Percentiles rank a stretch among this genome's conserved stretches.
Evolutionary conservation across 37 sponge, comb jelly and placozoan species (phyloP).

Genomic region (Petrosia ficiformis): DNA sequence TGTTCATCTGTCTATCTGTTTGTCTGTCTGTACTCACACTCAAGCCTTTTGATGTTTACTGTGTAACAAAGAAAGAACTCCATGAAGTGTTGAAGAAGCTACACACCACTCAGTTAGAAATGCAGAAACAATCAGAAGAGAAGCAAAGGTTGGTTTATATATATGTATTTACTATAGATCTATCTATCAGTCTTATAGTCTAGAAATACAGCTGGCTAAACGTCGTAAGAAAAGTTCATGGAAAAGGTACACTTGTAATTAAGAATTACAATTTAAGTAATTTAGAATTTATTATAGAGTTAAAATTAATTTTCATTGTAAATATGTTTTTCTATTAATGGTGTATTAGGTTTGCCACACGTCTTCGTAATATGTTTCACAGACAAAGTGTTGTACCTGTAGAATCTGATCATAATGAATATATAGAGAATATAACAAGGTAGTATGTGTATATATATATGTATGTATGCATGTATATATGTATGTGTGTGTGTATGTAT

Average conservation of each 20-base stretch:
- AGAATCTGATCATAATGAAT: too few relatives aligned
- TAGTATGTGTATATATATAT: too few relatives aligned
- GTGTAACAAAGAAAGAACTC: constrained; percentile 64
- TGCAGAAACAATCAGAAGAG: constrained; percentile 47
- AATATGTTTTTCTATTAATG: not conserved
- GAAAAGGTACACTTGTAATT: too few relatives aligned
- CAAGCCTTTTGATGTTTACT: constrained; percentile 68
- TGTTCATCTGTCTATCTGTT: too few relatives aligned
- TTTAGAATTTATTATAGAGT: too few relatives aligned
- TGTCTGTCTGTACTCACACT: too few relatives aligned
- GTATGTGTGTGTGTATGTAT: too few relatives aligned
- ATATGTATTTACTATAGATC: not conserved
- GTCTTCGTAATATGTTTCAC: not conserved
- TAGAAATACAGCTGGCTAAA: not conserved
- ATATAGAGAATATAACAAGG: too few relatives aligned
- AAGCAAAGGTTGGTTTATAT: constrained; percentile 15
- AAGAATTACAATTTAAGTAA: too few relatives aligned
- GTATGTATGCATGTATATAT: too few relatives aligned
- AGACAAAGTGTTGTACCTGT: not conserved
- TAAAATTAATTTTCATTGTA: not conserved
- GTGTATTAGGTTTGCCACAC: not conserved
- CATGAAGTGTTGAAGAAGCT: constrained; percentile 36
- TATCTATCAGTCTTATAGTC: not conserved
- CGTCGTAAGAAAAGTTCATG: not conserved
- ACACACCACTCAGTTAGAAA: constrained; percentile 38